Evolutionary conservation across 2,888 invertebrate species (phyloP).

Genomic region (Prostheceraeus crozeri): DNA sequence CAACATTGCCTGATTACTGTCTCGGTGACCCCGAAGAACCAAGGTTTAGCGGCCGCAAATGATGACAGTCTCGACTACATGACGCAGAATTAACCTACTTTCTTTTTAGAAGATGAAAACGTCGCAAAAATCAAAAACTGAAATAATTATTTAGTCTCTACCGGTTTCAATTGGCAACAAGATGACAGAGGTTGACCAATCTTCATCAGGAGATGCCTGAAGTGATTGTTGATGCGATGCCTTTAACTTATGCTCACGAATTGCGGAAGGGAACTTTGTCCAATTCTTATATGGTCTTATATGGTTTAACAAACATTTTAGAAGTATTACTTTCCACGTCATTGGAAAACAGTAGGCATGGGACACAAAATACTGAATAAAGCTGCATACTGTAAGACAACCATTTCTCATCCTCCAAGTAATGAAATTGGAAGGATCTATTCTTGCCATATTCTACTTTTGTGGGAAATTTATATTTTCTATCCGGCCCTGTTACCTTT

Average conservation of each 20-base stretch:
- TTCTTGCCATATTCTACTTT: background rate
- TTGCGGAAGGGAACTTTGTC: background rate
- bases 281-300: background rate
- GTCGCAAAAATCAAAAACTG: no score
- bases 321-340: no score
- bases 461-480: no score
- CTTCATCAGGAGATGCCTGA: slow-evolving; percentile 1
- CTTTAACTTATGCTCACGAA: background rate
- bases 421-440: background rate
- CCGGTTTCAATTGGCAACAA: background rate
- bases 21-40: background rate
- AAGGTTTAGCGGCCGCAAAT: background rate
- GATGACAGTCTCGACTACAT: slow-evolving; percentile 8
- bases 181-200: background rate
- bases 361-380: background rate
- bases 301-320: no score
- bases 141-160: background rate
- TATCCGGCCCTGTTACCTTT: no score
- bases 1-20: slow-evolving; percentile 2
- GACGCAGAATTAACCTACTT: slow-evolving; percentile 4
- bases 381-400: background rate
- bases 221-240: no score
- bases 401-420: slow-evolving; percentile 19
- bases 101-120: no score
- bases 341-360: background rate